Base-by-base conservation (phyloP, 2,888 invertebrate genomes). In the Trichopria drosophilae region DNA sequence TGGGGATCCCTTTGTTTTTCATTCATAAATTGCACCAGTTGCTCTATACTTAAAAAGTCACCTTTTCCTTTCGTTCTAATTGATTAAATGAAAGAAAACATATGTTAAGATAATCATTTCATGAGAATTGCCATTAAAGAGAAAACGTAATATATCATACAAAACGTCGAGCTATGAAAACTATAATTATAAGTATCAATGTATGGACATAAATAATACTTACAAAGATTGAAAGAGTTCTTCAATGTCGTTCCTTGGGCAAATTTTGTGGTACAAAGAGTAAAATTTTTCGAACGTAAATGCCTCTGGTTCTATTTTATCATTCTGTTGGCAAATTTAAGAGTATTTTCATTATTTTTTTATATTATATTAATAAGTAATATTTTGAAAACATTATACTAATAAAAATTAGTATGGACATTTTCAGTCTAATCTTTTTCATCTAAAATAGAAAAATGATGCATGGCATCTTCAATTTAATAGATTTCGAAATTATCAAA, bases 261-360 rank as follows among this genome's bases (percentile, higher is more conserved):
- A 85, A 51, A 87, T 83, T 69, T 83, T 84, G 65, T 83, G 82
- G 67, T 86, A 86, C 2, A 86, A 74, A 37, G 81, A 77, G 59
- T 84, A 82, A 68, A 87, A 86, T 67, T 85, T 85, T 40, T 86
- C 85, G 66, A 85, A 84, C 2, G 84, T 84, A 63, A 87, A 84
- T 44, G 80, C 79, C n/a, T 76, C 78, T 6, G 80, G 80, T 53
- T 85, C 84, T 41, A 87, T 82, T 67, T 83, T 84, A 65, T 86
- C 85, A 65, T 81, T 82, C 85, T 86, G 68, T 12, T 5, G n/a
- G 18, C n/a, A n/a, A n/a, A n/a, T n/a, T 22, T 26, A 22, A 16
- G 39, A 37, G 10, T 10, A 28, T 26, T 9, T 9, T 23, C 31
- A 26, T n/a, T n/a, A n/a, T n/a, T n/a, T n/a, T n/a, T n/a, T n/a